Conservation (phyloP, 2,113 vertebrate genomes). For the Labrus mixtus region DNA sequence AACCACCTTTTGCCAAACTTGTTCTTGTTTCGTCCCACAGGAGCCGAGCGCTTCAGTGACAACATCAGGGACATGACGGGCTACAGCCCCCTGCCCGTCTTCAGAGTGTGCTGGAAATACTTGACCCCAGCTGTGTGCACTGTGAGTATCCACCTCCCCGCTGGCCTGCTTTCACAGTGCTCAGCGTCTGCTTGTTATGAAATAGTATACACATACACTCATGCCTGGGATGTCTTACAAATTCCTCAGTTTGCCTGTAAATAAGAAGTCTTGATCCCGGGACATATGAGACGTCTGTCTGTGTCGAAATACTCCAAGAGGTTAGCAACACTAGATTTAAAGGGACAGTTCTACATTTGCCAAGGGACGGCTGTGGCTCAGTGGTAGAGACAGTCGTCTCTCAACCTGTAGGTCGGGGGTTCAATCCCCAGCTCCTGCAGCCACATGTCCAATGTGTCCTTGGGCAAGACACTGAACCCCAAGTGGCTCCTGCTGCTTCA, state of each 20-base stretch:
- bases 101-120: conserved; percentile 83
- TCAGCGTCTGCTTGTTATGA: conserved; percentile 8
- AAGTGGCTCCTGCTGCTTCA: too few relatives aligned
- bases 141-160: conserved; percentile 68
- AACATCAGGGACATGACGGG: conserved; percentile 82
- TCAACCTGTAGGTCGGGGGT: too few relatives aligned
- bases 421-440: too few relatives aligned
- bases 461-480: too few relatives aligned
- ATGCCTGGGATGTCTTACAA: conserved; percentile 1
- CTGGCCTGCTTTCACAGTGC: conserved; percentile 11
- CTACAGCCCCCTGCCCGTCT: conserved; percentile 65
- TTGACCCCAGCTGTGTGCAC: conserved; percentile 81
- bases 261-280: not conserved
- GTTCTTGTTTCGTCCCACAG: conserved; percentile 47
- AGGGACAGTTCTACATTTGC: too few relatives aligned
- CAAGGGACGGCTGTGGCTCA: too few relatives aligned
- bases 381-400: too few relatives aligned
- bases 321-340: too few relatives aligned
- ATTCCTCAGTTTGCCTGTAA: not conserved
- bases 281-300: not conserved
- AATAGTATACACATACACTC: not conserved
- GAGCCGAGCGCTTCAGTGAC: conserved; percentile 76
- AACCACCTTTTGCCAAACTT: not conserved
- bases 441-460: too few relatives aligned
- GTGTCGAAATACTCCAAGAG: not conserved